These are phyloP conservation scores for Drosophila demipolita DNA, from an alignment of 2,888 invertebrate genomes.

Conservation along the genomic window DNA sequence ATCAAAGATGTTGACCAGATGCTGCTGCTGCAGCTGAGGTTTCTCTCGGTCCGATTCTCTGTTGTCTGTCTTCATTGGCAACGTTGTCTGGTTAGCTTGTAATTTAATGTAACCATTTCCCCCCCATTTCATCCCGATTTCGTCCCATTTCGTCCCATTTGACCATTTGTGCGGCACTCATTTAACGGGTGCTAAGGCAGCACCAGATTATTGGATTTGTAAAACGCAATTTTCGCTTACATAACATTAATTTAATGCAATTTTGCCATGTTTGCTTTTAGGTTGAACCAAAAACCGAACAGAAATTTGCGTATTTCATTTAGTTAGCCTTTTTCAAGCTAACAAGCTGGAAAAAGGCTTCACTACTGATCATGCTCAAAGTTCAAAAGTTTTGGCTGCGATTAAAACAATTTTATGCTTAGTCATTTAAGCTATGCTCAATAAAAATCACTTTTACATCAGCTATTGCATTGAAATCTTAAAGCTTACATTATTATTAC, in stretches of 20 bases:
- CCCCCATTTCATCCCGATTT: slow-evolving; percentile 2
- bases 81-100: slow-evolving; percentile 61
- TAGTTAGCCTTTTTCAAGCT: neutral
- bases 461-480: neutral
- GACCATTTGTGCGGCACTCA: slow-evolving; percentile 45
- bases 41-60: neutral
- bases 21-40: neutral
- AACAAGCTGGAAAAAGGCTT: no score
- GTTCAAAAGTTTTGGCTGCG: no score
- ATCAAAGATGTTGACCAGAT: slow-evolving; percentile 9
- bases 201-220: slow-evolving; percentile 61
- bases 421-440: neutral
- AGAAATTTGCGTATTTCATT: neutral
- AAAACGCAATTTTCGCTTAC: slow-evolving; percentile 72
- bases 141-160: slow-evolving; percentile 27
- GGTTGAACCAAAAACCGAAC: slow-evolving; percentile 38
- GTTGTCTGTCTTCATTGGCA: slow-evolving; percentile 20
- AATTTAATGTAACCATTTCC: slow-evolving; percentile 67
- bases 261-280: slow-evolving; percentile 39
- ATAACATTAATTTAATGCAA: slow-evolving; percentile 75
- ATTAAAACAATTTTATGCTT: neutral
- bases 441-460: neutral
- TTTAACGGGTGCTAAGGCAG: slow-evolving; percentile 48
- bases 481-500: neutral
- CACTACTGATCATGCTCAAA: neutral